Base-by-base conservation (phyloP, 2,888 invertebrate genomes). In the Drosophila nigricruria region DNA sequence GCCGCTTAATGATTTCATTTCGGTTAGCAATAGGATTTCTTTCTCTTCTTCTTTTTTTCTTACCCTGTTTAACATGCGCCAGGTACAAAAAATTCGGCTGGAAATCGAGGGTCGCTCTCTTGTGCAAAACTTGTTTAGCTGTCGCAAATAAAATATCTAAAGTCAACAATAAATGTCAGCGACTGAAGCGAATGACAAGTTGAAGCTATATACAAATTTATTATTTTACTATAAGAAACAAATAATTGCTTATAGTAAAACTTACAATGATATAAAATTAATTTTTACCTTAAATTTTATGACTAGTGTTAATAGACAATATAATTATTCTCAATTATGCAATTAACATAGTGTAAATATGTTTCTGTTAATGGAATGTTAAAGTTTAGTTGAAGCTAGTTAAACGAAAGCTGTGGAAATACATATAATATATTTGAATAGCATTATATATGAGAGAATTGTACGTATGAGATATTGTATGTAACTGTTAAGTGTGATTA, bases 1-100 rank as follows among this genome's bases (percentile, higher is more conserved):
- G 81, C 69, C 77, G 88, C 81, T 79, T 88, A 85, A 85, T 85
- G 88, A 85, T 88, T 85, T 88, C 84, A 86, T 84, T 84, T 88
- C 67, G 73, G 57, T 58, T 36, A 42, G 61, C 78, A 88, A 84
- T 82, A 73, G 76, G 73, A 82, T 73, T 79, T 70, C 42, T 40
- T 34, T 20, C 5, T 20, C 20, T 5, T 5, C 10, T 12, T 20
- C 9, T 20, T 12, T n/a, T 12, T 30, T 27, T 18, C 18, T 53
- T 36, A 5, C n/a, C 25, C 34, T 36, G 34, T 25, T 36, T 53
- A 53, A 27, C 34, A 68, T 59, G 25, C 18, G 53, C 27, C 34
- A 57, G 45, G 57, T 47, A 47, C 47, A 59, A 64, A 49, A 32
- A 61, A 36, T 32, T 43, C n/a, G 58, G 36, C 40, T 45, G 18